A percentile compares a stretch with the other conserved stretches of the same genome.
These are phyloP conservation scores for Lycophotia porphyrea DNA, from an alignment of 2,888 invertebrate species.

Conservation along the genomic window DNA sequence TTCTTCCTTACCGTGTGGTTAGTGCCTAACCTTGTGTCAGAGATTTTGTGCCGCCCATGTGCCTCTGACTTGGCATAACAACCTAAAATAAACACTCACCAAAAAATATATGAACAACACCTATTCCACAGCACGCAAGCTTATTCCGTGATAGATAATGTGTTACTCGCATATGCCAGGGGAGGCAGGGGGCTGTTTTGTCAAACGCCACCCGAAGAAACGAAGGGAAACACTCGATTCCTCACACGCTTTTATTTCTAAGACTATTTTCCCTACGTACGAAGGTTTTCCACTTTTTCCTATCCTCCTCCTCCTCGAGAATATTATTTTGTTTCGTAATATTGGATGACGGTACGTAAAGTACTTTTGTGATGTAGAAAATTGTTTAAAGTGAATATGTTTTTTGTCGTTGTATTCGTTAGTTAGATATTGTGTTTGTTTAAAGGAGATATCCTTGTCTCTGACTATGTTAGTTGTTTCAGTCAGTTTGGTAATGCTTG, in stretches of 20 bases:
- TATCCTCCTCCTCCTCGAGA: constrained; percentile 53
- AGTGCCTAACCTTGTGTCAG: too few relatives aligned
- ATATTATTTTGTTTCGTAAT: constrained; percentile 69
- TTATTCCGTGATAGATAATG: constrained; percentile 87
- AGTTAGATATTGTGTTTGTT: constrained; percentile 15
- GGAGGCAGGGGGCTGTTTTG: constrained; percentile 82
- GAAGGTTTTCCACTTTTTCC: constrained; percentile 67
- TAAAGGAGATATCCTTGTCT: constrained; percentile 12
- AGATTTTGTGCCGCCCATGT: too few relatives aligned
- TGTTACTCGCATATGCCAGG: constrained; percentile 85
- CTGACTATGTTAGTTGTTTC: neutral
- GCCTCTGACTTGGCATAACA: too few relatives aligned
- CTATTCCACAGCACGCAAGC: constrained; percentile 74
- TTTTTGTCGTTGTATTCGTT: constrained; percentile 51
- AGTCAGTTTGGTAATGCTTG: neutral
- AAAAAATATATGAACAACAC: constrained; percentile 27
- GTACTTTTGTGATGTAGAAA: constrained; percentile 65
- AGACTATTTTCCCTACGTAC: constrained; percentile 65
- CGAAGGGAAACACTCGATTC: constrained; percentile 73
- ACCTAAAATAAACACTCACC: constrained; percentile 8
- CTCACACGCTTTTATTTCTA: constrained; percentile 69
- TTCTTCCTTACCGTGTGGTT: too few relatives aligned
- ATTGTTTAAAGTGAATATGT: constrained; percentile 63
- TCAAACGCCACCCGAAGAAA: constrained; percentile 84
- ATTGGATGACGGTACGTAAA: constrained; percentile 65